A percentile compares a stretch with the other conserved stretches of the same genome.
Conservation (phyloP, 1,140 invertebrate species). For the Galleria mellonella region DNA sequence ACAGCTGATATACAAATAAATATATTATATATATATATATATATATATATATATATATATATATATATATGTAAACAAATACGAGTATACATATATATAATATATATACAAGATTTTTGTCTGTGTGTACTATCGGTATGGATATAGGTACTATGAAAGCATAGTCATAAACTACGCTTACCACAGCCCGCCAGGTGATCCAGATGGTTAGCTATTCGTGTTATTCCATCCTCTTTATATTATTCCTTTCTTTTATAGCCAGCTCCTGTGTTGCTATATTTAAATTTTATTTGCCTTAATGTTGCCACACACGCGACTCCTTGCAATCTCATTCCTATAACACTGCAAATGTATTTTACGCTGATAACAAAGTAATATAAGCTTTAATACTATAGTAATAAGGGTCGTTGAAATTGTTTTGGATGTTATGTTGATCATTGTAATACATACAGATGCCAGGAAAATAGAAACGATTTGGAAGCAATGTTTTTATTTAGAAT, state of each 20-base stretch:
- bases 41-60: too few species aligned
- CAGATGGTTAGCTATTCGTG: constrained; percentile 1
- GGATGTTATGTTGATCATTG: constrained; percentile 8
- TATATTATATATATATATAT: too few species aligned
- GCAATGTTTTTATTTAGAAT: constrained; percentile 71
- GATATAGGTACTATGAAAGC: too few species aligned
- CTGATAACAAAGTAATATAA: background rate
- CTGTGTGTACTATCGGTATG: too few species aligned
- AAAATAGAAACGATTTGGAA: constrained; percentile 63
- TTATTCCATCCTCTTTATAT: constrained; percentile 38
- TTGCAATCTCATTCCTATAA: constrained; percentile 62
- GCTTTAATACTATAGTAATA: constrained; percentile 13
- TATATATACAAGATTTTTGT: too few species aligned
- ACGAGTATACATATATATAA: too few species aligned
- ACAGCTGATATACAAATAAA: too few species aligned
- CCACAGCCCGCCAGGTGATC: background rate
- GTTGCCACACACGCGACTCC: constrained; percentile 61
- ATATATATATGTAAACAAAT: too few species aligned
- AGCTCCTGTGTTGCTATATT: constrained; percentile 60
- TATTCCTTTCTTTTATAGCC: constrained; percentile 60
- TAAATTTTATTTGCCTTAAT: constrained; percentile 72
- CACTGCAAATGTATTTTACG: constrained; percentile 16
- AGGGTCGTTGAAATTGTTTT: constrained; percentile 9
- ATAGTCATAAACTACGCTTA: too few species aligned
- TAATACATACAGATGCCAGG: constrained; percentile 48